Evolutionary conservation across 2,888 invertebrate genomes (phyloP), one percentile per base, ranked within the genome.

Genomic region (Elmis aenea): DNA sequence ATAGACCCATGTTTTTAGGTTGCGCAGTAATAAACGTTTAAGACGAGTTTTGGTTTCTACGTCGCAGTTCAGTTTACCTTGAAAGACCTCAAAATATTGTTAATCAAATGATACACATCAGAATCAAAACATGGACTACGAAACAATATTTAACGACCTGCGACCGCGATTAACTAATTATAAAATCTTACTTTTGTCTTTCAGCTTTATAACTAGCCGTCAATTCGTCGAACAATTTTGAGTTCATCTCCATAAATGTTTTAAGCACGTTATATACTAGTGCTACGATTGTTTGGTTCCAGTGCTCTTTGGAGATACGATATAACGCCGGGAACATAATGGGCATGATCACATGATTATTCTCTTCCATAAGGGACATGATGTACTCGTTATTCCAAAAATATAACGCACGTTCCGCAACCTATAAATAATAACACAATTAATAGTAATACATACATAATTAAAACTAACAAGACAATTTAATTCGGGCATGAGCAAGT

Each of bases 351-450:
- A 92, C 87, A 69, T 88, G 85, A 69, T 93, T 95, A 73, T 97
- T 97, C 69, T 99, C 97, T 69, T 95, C 94, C 77, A 99, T 96
- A 72, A 99, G 75, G 49, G 94, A 94, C 85, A 97, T 87, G 64
- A 99, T 94, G 73, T 99, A 99, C 77, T 99, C 99, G 75, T 97
- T 99, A 81, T 99, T 99, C 97, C 97, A 99, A 73, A 93, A 96
- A 75, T 95, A 99, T 55, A 99, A 77, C 58, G 99, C 96, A 70
- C 99, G 81, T 72, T 99, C 99, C 50, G 99, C 97, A 64, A 97
- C 96, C 91, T 96, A 66, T 1, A 71, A 45, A 26, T 29, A 25
- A 31, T 27, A 25, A 15, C 26, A n/a, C 9, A 15, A 36, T 20
- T 13, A 27, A 12, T 18, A 18, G 5, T 6, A 18, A 18, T 18